Evolutionary conservation across 2,888 invertebrate genomes (phyloP).

Genomic region (Nudaria mundana): DNA sequence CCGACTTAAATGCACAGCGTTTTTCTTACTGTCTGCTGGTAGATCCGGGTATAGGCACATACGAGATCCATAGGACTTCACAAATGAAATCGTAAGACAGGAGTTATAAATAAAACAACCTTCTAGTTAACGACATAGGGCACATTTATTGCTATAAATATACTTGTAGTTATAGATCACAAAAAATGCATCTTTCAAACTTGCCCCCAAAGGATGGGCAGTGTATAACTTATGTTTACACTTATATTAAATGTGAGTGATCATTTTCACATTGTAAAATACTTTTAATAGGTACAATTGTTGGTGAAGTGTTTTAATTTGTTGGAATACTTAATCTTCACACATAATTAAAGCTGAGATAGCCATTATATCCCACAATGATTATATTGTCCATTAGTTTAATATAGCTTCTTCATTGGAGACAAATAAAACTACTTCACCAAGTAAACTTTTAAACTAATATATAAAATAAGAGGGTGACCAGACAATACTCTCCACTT

Average conservation of each 20-base stretch:
- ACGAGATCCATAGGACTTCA: too few relatives aligned
- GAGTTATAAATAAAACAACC: constrained; percentile 39
- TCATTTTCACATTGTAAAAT: constrained; percentile 25
- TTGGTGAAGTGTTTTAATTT: constrained; percentile 10
- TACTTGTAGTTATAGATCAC: constrained; percentile 64
- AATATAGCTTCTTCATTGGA: not conserved
- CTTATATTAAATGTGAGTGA: constrained; percentile 19
- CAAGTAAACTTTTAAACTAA: not conserved
- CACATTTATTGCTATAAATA: constrained; percentile 43
- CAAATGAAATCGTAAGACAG: too few relatives aligned
- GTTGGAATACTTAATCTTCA: not conserved
- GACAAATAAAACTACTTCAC: constrained; percentile 6
- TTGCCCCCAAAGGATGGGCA: constrained; percentile 14
- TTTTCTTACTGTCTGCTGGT: too few relatives aligned
- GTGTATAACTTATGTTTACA: constrained; percentile 28
- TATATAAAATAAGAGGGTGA: constrained; percentile 31
- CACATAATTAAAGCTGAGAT: too few relatives aligned
- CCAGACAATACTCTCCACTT: constrained; percentile 39
- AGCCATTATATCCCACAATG: too few relatives aligned
- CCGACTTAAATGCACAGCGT: too few relatives aligned
- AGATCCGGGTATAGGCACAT: too few relatives aligned
- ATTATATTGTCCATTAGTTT: too few relatives aligned
- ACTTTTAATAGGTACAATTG: constrained; percentile 25
- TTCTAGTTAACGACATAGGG: constrained; percentile 49
- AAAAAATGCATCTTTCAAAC: constrained; percentile 44